Percentiles rank a stretch among this genome's conserved stretches.
phyloP scores from a whole-genome alignment of 2,888 invertebrate genomes.

The Nemotelus pantherinus region DNA sequence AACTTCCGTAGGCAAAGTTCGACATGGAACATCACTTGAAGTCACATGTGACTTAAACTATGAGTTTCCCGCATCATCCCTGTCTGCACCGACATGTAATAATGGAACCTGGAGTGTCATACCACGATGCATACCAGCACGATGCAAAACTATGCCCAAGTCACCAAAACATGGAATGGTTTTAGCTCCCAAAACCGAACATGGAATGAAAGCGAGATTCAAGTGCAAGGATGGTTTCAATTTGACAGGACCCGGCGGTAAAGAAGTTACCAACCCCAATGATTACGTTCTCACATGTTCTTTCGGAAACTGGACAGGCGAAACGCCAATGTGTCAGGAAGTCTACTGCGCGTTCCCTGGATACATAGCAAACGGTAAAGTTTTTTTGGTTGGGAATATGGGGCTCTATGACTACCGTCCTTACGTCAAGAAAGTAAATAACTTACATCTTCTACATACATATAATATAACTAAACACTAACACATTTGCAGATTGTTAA shows the following conservation, averaged over 20 bases:
- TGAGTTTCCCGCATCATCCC: conserved; percentile 80
- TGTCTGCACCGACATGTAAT: conserved; percentile 83
- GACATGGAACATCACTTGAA: conserved; percentile 75
- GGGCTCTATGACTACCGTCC: conserved; percentile 94
- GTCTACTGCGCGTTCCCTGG: conserved; percentile 95
- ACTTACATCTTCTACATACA: background rate
- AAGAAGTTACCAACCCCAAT: conserved; percentile 62
- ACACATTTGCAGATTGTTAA: conserved; percentile 71
- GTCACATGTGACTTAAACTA: conserved; percentile 88
- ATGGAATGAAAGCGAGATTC: conserved; percentile 94
- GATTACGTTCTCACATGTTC: conserved; percentile 85
- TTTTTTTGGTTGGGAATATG: conserved; percentile 93
- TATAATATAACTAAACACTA: background rate
- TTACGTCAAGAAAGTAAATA: conserved; percentile 84
- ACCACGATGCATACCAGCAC: conserved; percentile 83
- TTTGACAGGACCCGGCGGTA: conserved; percentile 74
- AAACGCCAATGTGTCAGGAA: conserved; percentile 85
- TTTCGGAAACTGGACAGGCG: conserved; percentile 95
- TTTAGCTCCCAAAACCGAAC: conserved; percentile 96
- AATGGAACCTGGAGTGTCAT: conserved; percentile 97
- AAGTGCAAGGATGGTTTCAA: conserved; percentile 93
- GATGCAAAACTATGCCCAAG: conserved; percentile 85
- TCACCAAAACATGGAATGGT: conserved; percentile 94
- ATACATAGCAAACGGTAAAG: conserved; percentile 87
- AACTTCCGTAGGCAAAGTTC: conserved; percentile 69